Percentiles rank a stretch among this genome's conserved stretches.
Evolutionary conservation across 2,888 invertebrate species (phyloP).

Genomic region (Sepiola atlantica): DNA sequence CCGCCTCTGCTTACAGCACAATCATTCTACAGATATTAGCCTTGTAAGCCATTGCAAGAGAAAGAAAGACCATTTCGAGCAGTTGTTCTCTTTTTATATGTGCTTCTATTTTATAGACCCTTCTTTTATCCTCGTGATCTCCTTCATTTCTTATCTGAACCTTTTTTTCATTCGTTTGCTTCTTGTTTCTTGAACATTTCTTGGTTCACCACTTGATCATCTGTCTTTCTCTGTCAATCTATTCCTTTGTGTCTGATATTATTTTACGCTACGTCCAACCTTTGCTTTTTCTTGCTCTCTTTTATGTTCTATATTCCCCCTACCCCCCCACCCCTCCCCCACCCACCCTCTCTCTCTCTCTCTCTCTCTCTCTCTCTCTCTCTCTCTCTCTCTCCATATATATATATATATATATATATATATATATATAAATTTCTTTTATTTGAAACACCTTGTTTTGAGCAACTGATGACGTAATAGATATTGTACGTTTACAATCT

Average conservation of each 20-base stretch:
- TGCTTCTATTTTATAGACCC: background rate
- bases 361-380: background rate
- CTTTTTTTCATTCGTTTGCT: background rate
- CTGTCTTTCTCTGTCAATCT: background rate
- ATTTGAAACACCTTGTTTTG: no score
- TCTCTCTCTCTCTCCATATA: background rate
- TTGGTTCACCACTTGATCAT: background rate
- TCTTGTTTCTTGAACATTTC: background rate
- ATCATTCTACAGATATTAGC: background rate
- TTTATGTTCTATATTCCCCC: background rate
- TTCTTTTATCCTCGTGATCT: background rate
- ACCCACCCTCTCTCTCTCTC: background rate
- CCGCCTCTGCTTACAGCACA: background rate
- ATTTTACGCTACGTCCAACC: background rate
- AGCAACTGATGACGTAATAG: no score
- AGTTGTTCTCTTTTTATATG: background rate
- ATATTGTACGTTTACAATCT: no score
- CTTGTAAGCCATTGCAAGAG: background rate
- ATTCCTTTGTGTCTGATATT: background rate
- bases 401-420: background rate
- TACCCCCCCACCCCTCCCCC: background rate
- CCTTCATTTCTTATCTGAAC: background rate
- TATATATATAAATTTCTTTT: no score
- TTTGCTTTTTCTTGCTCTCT: background rate
- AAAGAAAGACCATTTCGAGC: background rate